Conservation (phyloP, 2,888 invertebrate genomes). For the Mythimna vitellina region DNA sequence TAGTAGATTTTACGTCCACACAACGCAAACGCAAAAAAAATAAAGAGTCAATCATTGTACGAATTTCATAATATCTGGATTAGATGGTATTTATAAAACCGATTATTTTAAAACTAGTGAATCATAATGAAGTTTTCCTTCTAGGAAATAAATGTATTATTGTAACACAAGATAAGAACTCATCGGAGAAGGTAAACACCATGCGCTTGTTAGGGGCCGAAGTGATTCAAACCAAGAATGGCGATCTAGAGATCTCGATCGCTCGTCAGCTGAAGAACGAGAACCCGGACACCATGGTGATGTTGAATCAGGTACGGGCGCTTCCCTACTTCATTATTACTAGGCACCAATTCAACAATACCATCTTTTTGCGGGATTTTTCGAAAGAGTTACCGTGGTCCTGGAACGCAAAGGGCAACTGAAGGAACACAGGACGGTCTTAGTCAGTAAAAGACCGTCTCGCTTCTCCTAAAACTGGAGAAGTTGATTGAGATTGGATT, state of each 20-base stretch:
- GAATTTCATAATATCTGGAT: neutral
- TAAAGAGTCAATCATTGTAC: slow-evolving; percentile 1
- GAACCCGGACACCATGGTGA: slow-evolving; percentile 61
- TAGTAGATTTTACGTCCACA: neutral
- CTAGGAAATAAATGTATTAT: slow-evolving; percentile 96
- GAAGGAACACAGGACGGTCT: too few relatives aligned
- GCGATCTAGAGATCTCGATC: slow-evolving; percentile 46
- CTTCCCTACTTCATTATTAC: neutral
- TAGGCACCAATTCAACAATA: neutral
- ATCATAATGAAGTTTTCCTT: slow-evolving; percentile 23
- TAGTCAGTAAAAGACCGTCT: too few relatives aligned
- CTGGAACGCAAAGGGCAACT: too few relatives aligned
- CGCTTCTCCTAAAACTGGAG: too few relatives aligned
- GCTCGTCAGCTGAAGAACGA: slow-evolving; percentile 59
- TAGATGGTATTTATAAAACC: slow-evolving; percentile 1
- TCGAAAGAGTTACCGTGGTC: too few relatives aligned
- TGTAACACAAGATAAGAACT: slow-evolving; percentile 99
- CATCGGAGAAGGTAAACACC: slow-evolving; percentile 97
- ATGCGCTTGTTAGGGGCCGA: slow-evolving; percentile 96
- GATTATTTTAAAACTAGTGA: slow-evolving; percentile 5
- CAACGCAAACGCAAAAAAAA: slow-evolving; percentile 6
- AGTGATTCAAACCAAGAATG: slow-evolving; percentile 93
- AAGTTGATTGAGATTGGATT: too few relatives aligned
- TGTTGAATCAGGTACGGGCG: slow-evolving; percentile 87
- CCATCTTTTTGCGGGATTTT: neutral